Evolutionary conservation across 2,113 vertebrate species (phyloP), one percentile per base, ranked within the genome.

Genomic region (Hemiscyllium ocellatum): DNA sequence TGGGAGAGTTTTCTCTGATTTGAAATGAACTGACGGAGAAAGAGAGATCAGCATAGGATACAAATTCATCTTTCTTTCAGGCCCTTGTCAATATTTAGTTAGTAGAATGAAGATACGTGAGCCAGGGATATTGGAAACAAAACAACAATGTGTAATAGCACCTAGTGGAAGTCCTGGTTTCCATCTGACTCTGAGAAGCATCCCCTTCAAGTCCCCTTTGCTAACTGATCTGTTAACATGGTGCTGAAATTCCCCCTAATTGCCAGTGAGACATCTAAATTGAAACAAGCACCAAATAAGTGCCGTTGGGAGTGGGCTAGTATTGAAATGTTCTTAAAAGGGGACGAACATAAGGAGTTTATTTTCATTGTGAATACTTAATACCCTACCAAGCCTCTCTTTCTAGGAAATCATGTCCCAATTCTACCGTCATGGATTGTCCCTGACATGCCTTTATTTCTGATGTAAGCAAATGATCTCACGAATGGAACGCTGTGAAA

Each of bases 401-500:
- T 66, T 66, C 56, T 37, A 65, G 22, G 29, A 66, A 91, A 65
- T 66, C 29, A 22, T 20, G 33, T 65, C 33, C 26, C 20, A 37
- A 33, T 90, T 66, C 66, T 68, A 8, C 89, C 20, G 89, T 93
- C 89, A 66, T 66, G 29, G 33, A 66, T 93, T 93, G 29, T 5
- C 89, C 19, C 17, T 22, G 66, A 66, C 89, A 93, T 93, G n/a
- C 20, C 37, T 93, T 47, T n/a, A 93, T 93, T 93, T 37, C 89
- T 93, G 61, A 93, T 93, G 89, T 93, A 93, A 93, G 89, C 89
- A 68, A 66, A 66, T 66, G 19, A 37, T 61, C 37, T 93, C 61
- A 66, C 37, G 89, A 93, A 93, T n/a, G 33, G 89, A 93, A 93
- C 89, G 68, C 89, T 93, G 89, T 93, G 33, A 93, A 93, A 93